phyloP scores from a whole-genome alignment of 2,113 vertebrate species.

The Sinosuthora webbiana region DNA sequence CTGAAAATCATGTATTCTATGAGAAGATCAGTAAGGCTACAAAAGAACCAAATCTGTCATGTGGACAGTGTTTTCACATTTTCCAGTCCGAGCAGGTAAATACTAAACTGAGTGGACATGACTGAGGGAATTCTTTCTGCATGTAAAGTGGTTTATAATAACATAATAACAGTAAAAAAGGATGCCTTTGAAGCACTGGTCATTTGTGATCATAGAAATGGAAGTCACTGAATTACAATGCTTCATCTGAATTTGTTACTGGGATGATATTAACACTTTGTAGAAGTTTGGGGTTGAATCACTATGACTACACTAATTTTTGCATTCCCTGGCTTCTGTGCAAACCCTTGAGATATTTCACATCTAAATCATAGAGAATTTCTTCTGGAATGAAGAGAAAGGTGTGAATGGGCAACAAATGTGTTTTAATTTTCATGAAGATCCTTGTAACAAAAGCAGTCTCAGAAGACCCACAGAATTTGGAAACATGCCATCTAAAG shows the following conservation, averaged over 20 bases:
- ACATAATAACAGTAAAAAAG: background rate
- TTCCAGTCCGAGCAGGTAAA: background rate
- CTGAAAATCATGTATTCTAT: background rate
- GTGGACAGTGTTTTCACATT: background rate
- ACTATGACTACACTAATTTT: background rate
- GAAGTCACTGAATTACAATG: background rate
- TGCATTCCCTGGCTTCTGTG: background rate
- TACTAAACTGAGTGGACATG: background rate
- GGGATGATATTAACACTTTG: background rate
- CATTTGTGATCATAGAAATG: background rate
- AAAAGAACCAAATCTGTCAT: background rate
- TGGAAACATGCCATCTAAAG: background rate
- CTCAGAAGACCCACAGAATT: background rate
- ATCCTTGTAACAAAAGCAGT: background rate
- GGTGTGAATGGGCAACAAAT: background rate
- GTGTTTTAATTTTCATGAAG: background rate
- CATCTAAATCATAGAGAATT: background rate
- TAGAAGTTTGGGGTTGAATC: background rate
- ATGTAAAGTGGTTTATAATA: background rate
- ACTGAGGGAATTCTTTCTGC: background rate
- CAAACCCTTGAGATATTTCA: background rate
- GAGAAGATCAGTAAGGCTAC: background rate
- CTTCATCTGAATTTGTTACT: background rate
- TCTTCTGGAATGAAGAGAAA: background rate
- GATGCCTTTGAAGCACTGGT: background rate